Base-by-base conservation (phyloP, 2,888 invertebrate species). In the Tenthredo amoena region DNA sequence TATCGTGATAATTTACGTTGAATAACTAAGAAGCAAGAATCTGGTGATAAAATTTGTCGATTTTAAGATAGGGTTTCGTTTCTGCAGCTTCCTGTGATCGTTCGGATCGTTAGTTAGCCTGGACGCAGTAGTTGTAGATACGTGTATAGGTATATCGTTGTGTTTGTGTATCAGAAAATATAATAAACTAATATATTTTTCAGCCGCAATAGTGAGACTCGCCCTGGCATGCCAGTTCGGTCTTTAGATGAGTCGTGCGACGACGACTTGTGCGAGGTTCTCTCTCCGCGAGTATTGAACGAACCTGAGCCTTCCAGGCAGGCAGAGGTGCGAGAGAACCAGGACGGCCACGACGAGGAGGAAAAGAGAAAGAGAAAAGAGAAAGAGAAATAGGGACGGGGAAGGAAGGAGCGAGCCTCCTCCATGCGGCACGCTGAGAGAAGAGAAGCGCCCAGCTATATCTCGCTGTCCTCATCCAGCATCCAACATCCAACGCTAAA, bases 281-380 rank as follows among this genome's bases (percentile, higher is more conserved):
- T 43, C 83, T 47, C 68, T 40, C 81, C 55, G 50, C n/a, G 43
- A 83, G 83, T 83, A 83, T 83, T 83, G 83, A 83, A 83, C 83
- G 83, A 83, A 68, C 83, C 68, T 47, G 47, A 83, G 68, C 83
- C 83, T 68, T 62, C 40, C 43, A 68, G 68, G 50, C 55, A 47
- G 47, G 82, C 43, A 82, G 81, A 82, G 82, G 82, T 65, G 82
- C 68, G 68, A 82, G 82, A 47, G 82, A 79, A 79, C 40, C 79
- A 31, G 58, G 37, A 79, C 79, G 58, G 58, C 58, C 5, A 79
- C 79, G 79, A 37, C 47, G 79, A 79, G 37, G 58, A 58, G n/a
- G 79, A 79, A 58, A 50, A 79, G 18, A n/a, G 58, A 79, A 47
- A 62, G 40, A 79, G 34, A 55, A 62, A 58, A 40, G 79, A 37